A percentile compares a stretch with the other conserved stretches of the same genome.
phyloP scores from a whole-genome alignment of 2,888 invertebrate species.

The Pinctada fucata region DNA sequence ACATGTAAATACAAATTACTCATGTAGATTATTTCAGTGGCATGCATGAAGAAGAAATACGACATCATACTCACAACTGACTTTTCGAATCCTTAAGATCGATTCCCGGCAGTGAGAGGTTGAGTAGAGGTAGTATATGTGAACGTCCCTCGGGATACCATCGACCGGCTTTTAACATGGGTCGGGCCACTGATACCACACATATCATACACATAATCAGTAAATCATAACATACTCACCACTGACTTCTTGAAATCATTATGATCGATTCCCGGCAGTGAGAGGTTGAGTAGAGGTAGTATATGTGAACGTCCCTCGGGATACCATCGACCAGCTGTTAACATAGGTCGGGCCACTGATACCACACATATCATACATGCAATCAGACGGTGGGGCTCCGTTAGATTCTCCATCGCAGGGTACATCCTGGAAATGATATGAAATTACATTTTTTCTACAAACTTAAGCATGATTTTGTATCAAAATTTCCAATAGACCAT shows the following conservation, averaged over 20 bases:
- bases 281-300: slow-evolving; percentile 87
- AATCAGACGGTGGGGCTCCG: slow-evolving; percentile 87
- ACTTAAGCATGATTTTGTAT: too few relatives aligned
- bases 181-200: slow-evolving; percentile 75
- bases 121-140: slow-evolving; percentile 88
- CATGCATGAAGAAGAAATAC: too few relatives aligned
- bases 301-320: slow-evolving; percentile 87
- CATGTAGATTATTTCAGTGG: too few relatives aligned
- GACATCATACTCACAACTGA: slow-evolving; percentile 69
- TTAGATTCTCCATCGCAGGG: slow-evolving; percentile 88
- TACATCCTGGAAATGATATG: slow-evolving; percentile 79
- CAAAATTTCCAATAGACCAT: too few relatives aligned
- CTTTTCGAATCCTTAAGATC: slow-evolving; percentile 90
- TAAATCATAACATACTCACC: slow-evolving; percentile 56
- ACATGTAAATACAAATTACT: too few relatives aligned
- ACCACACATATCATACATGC: slow-evolving; percentile 77
- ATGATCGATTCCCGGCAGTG: slow-evolving; percentile 92
- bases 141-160: slow-evolving; percentile 82
- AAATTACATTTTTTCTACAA: not conserved
- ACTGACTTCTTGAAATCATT: slow-evolving; percentile 85
- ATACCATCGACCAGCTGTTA: slow-evolving; percentile 78
- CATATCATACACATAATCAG: slow-evolving; percentile 77
- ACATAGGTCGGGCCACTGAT: slow-evolving; percentile 76
- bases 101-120: slow-evolving; percentile 90
- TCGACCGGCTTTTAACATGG: slow-evolving; percentile 79